Evolutionary conservation across 2,113 vertebrate genomes (phyloP).

Genomic region (Odontophorus gujanensis): DNA sequence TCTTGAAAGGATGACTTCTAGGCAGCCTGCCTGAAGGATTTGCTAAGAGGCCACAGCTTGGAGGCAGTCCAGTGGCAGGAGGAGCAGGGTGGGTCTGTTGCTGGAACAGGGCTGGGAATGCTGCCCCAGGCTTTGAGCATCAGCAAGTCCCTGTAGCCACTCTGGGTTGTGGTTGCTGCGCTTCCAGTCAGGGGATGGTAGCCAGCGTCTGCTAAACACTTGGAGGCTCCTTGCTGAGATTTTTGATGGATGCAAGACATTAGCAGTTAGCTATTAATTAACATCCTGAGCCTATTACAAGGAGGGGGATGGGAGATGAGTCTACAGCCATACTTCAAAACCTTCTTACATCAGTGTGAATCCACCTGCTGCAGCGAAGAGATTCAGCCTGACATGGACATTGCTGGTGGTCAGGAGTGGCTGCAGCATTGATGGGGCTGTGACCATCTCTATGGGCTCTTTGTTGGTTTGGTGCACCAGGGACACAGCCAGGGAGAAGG

Average conservation of each 20-base stretch:
- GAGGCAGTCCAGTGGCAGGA: not conserved
- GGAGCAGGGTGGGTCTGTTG: not conserved
- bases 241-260: not conserved
- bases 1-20: not conserved
- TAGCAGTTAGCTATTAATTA: conserved; percentile 53
- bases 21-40: not conserved
- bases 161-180: not conserved
- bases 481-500: accelerated
- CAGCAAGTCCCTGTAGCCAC: not conserved
- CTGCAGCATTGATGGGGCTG: accelerated
- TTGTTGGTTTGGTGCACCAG: not conserved
- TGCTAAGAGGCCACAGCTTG: not conserved
- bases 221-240: not conserved
- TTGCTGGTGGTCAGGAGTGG: accelerated
- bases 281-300: conserved; percentile 2
- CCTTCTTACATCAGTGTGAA: not conserved
- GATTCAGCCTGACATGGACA: not conserved
- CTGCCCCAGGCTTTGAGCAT: not conserved
- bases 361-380: not conserved
- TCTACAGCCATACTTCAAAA: not conserved
- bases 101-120: not conserved
- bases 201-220: not conserved
- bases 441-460: not conserved
- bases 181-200: not conserved
- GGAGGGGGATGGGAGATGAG: not conserved